Percentiles rank a stretch among this genome's conserved stretches.
Evolutionary conservation across 2,797 vertebrate species (phyloP).

Genomic region (Acanthurus lineatus): DNA sequence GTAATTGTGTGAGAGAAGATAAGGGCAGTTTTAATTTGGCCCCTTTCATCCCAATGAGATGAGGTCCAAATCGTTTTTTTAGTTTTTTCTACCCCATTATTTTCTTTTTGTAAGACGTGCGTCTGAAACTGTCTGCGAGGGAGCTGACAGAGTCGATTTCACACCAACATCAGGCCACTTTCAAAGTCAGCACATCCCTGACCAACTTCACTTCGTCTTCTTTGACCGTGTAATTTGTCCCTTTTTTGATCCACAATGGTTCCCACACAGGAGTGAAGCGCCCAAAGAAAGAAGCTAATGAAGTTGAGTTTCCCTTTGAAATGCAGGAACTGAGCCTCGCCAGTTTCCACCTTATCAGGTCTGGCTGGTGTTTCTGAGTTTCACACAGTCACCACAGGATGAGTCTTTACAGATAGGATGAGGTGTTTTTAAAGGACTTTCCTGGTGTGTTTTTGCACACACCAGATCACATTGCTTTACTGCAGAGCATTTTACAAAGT

Average conservation of each 20-base stretch:
- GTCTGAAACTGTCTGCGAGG: conserved; percentile 19
- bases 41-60: conserved; percentile 68
- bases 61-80: conserved; percentile 47
- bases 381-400: conserved; percentile 48
- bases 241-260: conserved; percentile 59
- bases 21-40: conserved; percentile 64
- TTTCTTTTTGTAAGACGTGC: conserved; percentile 28
- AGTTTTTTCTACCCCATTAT: conserved; percentile 23
- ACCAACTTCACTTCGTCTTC: conserved; percentile 31
- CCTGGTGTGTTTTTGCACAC: not conserved
- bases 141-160: conserved; percentile 44
- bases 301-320: conserved; percentile 59
- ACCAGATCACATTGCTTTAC: not conserved
- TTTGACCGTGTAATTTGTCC: conserved; percentile 53
- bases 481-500: not conserved
- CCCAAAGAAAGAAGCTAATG: conserved; percentile 53
- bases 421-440: conserved; percentile 3
- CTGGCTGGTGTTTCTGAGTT: conserved; percentile 41
- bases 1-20: conserved; percentile 67
- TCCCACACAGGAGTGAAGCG: conserved; percentile 48
- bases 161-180: conserved; percentile 40
- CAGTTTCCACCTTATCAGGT: conserved; percentile 43
- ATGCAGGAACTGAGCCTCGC: conserved; percentile 29
- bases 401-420: too few relatives aligned
- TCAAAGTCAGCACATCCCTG: conserved; percentile 52